Base-by-base conservation (phyloP, 2,113 vertebrate genomes). In the Hoplias malabaricus region DNA sequence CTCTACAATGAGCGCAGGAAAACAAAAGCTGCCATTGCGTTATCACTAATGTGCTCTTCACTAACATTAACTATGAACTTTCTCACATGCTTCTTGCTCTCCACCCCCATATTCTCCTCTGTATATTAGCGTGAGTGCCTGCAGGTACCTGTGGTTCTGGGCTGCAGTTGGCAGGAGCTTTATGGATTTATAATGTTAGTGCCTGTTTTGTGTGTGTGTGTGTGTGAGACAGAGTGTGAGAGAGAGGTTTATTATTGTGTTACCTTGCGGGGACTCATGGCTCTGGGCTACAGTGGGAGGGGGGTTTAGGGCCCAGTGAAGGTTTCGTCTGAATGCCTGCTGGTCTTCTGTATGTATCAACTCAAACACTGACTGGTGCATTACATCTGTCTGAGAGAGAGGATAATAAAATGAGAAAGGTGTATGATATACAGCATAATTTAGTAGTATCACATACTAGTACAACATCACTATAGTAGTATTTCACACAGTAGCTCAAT, bases 361-460 rank as follows among this genome's bases (percentile, higher is more conserved):
- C 72, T 95, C 91, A 3, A 93, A 95, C 53, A 94, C 77, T 0
- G 92, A 93, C 89, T 94, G 94, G 87, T 95, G 93, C 88, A 94
- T 90, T 61, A 95, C 92, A 68, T 95, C 93, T 2, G 93, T 93
- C 93, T 95, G 59, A 50, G 34, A 10, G 42, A 69, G 9, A 23
- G 13, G n/a, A 43, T 48, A 3, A 21, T 38, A 61, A 36, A 33
- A 23, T 23, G 11, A 46, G 11, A 50, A 12, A 1, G 2, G 73
- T 50, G 16, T 19, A 21, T 34, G 7, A 48, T 14, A 46, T 14
- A 40, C 38, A 40, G 12, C 9, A 40, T 40, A 10, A 10, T 10
- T 25, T 14, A 40, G n/a, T 11, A 40, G 12, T 7, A 40, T 40
- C 12, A 10, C 6, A 10, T 40, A 10, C 12, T 40, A 46, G 68